Conservation (phyloP, 2,113 vertebrate species). For the Cottus gobio region DNA sequence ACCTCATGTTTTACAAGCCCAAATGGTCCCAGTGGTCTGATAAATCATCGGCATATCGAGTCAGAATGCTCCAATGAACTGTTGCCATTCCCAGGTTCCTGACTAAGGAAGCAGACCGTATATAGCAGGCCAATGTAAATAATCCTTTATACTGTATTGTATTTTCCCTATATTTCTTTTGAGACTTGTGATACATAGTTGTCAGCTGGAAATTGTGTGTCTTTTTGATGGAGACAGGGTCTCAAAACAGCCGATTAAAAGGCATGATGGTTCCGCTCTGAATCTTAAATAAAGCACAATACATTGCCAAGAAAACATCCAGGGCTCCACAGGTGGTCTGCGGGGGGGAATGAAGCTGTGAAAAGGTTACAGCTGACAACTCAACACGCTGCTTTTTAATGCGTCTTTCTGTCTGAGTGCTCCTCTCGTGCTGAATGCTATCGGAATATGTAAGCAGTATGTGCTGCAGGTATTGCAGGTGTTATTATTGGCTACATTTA, state of each 20-base stretch:
- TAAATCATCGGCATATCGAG: constrained; percentile 78
- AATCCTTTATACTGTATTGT: constrained; percentile 51
- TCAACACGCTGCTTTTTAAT: constrained; percentile 62
- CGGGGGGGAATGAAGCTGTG: constrained; percentile 59
- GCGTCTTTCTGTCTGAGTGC: constrained; percentile 43
- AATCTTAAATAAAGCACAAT: constrained; percentile 59
- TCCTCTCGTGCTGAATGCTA: constrained; percentile 53
- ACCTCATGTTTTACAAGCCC: constrained; percentile 81
- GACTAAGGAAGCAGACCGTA: constrained; percentile 57
- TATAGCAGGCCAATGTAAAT: constrained; percentile 73
- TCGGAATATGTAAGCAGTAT: constrained; percentile 56
- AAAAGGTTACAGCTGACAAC: constrained; percentile 77
- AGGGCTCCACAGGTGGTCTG: constrained; percentile 64
- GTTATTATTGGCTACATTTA: constrained; percentile 32
- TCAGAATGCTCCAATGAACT: constrained; percentile 79
- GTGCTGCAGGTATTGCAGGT: constrained; percentile 15
- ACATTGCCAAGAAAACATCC: constrained; percentile 54
- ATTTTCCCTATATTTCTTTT: not conserved
- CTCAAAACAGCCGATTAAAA: constrained; percentile 33
- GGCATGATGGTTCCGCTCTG: constrained; percentile 14
- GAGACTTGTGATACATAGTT: constrained; percentile 43
- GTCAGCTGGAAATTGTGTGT: constrained; percentile 25
- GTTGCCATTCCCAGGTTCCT: constrained; percentile 76
- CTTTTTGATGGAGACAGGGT: constrained; percentile 25
- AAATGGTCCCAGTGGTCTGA: constrained; percentile 77